Percentiles rank a stretch among this genome's conserved stretches.
Conservation (phyloP, 2,113 vertebrate species). For the Cebidichthys violaceus region DNA sequence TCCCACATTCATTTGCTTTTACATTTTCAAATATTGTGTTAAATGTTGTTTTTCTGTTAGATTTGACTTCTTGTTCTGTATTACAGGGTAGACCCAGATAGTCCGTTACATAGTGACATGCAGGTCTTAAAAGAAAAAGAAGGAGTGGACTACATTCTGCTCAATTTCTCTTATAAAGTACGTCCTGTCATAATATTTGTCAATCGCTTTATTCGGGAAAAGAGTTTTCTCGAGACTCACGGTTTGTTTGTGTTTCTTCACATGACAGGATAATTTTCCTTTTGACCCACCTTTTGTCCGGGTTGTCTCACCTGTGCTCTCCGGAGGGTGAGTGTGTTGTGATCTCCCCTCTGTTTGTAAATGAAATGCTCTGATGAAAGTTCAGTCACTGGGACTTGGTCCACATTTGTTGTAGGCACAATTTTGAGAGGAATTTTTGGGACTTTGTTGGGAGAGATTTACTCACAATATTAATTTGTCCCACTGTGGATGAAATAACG, state of each 20-base stretch:
- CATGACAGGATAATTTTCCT: constrained; percentile 96
- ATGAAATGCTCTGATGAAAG: not conserved
- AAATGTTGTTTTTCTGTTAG: not conserved
- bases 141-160: constrained; percentile 97
- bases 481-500: not conserved
- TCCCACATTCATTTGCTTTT: not conserved
- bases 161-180: constrained; percentile 99
- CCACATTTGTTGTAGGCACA: not conserved
- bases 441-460: not conserved
- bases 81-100: constrained; percentile 95
- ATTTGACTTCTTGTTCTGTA: constrained; percentile 16
- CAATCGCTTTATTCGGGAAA: not conserved
- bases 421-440: not conserved
- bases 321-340: constrained; percentile 91
- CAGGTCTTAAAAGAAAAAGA: constrained; percentile 99
- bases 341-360: not conserved
- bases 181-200: constrained; percentile 58
- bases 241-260: constrained; percentile 13
- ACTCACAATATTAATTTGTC: not conserved
- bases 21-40: not conserved
- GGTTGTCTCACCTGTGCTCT: constrained; percentile 97
- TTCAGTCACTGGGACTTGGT: not conserved
- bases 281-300: constrained; percentile 98
- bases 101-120: constrained; percentile 97
- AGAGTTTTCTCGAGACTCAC: not conserved